These are phyloP conservation scores for Gorsachius magnificus DNA, from an alignment of 2,797 vertebrate species.

Conservation along the genomic window DNA sequence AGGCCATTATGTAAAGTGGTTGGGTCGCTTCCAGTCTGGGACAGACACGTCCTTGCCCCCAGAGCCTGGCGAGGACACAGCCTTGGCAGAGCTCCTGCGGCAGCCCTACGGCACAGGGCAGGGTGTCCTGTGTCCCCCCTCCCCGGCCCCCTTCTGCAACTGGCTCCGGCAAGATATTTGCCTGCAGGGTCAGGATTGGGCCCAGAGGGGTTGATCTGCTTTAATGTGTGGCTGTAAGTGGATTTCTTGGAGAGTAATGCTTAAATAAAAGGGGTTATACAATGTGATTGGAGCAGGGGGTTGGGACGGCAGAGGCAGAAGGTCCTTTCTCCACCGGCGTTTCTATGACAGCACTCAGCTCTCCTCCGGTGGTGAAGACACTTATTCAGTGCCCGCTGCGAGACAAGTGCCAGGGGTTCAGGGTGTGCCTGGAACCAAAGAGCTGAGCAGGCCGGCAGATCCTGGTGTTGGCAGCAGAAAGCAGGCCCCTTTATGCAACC, in stretches of 20 bases:
- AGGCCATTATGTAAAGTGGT: background rate
- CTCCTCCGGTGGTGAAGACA: background rate
- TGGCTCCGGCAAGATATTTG: background rate
- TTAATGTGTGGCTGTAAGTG: background rate
- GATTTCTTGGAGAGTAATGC: slow-evolving; percentile 26
- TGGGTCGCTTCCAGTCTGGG: background rate
- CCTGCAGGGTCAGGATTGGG: background rate
- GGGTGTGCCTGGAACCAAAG: background rate
- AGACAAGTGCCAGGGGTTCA: background rate
- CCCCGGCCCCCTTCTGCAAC: background rate
- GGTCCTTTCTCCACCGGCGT: background rate
- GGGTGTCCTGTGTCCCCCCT: background rate
- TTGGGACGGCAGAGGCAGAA: background rate
- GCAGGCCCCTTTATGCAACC: slow-evolving; percentile 5
- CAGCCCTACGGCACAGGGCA: background rate
- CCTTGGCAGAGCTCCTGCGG: background rate
- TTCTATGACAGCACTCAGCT: slow-evolving; percentile 41
- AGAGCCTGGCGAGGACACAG: background rate
- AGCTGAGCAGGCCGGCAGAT: background rate
- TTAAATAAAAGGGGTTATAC: slow-evolving; percentile 46
- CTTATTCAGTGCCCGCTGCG: background rate
- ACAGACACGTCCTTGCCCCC: background rate
- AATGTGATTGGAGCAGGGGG: background rate
- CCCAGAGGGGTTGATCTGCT: background rate
- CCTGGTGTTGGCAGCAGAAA: background rate